Conservation (phyloP, 1,140 invertebrate species). For the Formica selysi region DNA sequence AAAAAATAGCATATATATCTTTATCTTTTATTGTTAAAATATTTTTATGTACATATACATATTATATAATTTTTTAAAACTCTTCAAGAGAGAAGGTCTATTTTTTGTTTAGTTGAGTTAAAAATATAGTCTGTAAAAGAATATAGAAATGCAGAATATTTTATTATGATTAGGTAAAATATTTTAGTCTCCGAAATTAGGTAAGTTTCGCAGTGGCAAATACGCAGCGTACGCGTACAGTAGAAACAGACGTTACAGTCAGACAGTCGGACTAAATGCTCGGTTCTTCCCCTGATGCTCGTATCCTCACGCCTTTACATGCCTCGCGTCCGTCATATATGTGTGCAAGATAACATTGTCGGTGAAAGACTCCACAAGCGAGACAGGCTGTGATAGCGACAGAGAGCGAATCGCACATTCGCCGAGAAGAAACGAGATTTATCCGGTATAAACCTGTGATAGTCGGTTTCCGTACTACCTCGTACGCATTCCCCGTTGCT, state of each 20-base stretch:
- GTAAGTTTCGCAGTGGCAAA: background rate
- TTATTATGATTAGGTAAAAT: background rate
- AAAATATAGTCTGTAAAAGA: conserved; percentile 1
- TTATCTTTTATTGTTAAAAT: background rate
- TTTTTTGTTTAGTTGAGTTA: background rate
- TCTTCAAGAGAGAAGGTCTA: background rate
- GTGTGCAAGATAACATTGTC: conserved; percentile 2
- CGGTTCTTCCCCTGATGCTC: conserved; percentile 55
- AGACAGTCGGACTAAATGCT: conserved; percentile 65
- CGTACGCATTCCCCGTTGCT: conserved; percentile 73
- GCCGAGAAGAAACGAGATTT: conserved; percentile 81
- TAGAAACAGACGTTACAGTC: conserved; percentile 50
- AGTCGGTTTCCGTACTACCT: conserved; percentile 79
- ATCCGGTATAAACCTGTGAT: conserved; percentile 81
- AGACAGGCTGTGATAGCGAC: conserved; percentile 37
- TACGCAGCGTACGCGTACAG: conserved; percentile 7
- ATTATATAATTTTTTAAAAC: background rate
- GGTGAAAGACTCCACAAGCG: conserved; percentile 55
- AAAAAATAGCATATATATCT: background rate
- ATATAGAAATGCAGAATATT: background rate
- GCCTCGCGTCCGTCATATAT: background rate
- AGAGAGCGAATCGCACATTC: conserved; percentile 54
- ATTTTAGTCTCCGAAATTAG: background rate
- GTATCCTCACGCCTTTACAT: background rate
- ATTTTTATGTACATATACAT: background rate